Conservation (phyloP, 2,888 invertebrate species). For the Bombyx huttoni region DNA sequence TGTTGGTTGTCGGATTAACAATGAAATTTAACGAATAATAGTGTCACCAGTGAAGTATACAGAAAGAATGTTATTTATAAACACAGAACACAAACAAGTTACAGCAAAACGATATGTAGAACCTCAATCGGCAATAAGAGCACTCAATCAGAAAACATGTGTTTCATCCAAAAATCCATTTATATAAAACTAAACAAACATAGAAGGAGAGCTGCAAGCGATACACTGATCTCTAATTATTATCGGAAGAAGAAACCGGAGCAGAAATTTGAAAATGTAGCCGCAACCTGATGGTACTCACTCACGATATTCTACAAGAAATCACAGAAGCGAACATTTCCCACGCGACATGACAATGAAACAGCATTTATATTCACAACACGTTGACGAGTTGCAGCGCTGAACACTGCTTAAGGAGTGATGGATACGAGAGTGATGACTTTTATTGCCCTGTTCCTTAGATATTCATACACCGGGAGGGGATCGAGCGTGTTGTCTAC, state of each 20-base stretch:
- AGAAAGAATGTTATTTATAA: background rate
- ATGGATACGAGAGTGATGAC: slow-evolving; percentile 54
- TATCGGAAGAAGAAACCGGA: slow-evolving; percentile 1
- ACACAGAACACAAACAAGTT: slow-evolving; percentile 1
- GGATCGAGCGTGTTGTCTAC: slow-evolving; percentile 69
- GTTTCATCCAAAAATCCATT: background rate
- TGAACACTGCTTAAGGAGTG: slow-evolving; percentile 16
- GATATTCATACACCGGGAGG: slow-evolving; percentile 65
- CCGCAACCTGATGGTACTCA: background rate
- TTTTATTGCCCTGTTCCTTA: slow-evolving; percentile 69
- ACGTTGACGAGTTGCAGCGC: slow-evolving; percentile 2
- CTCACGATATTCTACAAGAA: slow-evolving; percentile 2
- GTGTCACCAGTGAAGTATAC: background rate
- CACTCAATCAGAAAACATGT: background rate
- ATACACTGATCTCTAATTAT: background rate
- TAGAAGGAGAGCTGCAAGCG: background rate
- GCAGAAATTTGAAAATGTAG: slow-evolving; percentile 1
- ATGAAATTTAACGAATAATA: background rate
- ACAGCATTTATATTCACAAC: slow-evolving; percentile 1
- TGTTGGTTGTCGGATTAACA: background rate
- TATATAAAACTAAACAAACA: background rate
- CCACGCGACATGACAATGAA: slow-evolving; percentile 5
- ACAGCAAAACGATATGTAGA: background rate
- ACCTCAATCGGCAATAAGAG: slow-evolving; percentile 1
- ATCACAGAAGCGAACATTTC: slow-evolving; percentile 3